phyloP scores from a whole-genome alignment of 1,140 invertebrate genomes.

The Aphelinus atriplicis region DNA sequence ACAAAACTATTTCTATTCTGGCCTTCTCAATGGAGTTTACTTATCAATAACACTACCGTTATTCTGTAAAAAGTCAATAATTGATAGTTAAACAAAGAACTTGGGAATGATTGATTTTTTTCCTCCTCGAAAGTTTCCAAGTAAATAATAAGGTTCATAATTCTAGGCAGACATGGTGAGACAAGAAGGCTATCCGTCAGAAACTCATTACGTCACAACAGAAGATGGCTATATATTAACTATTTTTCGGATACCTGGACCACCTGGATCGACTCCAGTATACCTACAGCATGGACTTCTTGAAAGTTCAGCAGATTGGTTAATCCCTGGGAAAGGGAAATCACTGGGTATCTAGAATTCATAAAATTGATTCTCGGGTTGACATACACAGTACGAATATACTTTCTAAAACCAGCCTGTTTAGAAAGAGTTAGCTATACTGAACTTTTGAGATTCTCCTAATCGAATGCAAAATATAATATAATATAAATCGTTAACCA shows the following conservation, averaged over 20 bases:
- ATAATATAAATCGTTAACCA: no score
- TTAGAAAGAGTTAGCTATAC: no score
- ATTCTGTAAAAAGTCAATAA: no score
- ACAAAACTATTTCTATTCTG: no score
- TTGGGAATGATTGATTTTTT: no score
- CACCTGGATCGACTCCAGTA: conserved; percentile 57
- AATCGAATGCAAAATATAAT: no score
- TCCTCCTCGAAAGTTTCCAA: no score
- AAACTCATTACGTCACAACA: conserved; percentile 74
- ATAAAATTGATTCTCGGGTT: neutral
- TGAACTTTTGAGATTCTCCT: no score
- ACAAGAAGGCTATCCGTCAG: conserved; percentile 56
- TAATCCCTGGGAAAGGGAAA: conserved; percentile 72
- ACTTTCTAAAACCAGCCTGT: no score
- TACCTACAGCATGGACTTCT: conserved; percentile 78
- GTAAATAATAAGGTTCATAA: neutral
- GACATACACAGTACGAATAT: neutral
- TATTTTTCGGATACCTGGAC: conserved; percentile 75
- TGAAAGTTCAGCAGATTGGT: conserved; percentile 73
- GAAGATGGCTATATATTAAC: conserved; percentile 79
- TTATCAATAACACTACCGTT: no score
- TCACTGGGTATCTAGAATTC: conserved; percentile 47
- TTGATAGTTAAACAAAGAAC: no score
- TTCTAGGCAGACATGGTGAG: conserved; percentile 12
- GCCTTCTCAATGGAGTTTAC: no score